Base-by-base conservation (phyloP, 2,113 vertebrate species). In the Asarcornis scutulata region DNA sequence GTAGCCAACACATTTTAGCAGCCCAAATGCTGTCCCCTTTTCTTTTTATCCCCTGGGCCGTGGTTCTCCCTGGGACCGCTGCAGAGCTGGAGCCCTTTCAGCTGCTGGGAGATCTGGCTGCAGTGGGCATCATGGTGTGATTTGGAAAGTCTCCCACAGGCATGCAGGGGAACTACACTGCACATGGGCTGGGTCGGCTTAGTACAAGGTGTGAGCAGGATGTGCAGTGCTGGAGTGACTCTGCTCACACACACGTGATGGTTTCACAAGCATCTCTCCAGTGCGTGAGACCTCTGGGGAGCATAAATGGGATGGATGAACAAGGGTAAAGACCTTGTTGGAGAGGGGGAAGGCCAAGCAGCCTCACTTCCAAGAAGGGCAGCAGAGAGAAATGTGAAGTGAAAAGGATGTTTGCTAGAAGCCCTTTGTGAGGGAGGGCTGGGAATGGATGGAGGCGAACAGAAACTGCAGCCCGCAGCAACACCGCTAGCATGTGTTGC, bases 391-490 rank as follows among this genome's bases (percentile, higher is more conserved):
- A 69, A 50, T 0, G 2, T 9, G 31, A 86, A 59, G 31, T 40
- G 48, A 63, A 42, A 55, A 71, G 31, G 5, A 9, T 10, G 3
- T 88, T 86, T 82, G 4, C 52, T 63, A 42, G 62, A n/a, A 85
- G 27, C 4, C 4, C 4, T 31, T 36, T 20, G 68, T 0, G 0
- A 81, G 38, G n/a, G 11, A 83, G 34, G 53, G 80, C 68, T 3
- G 5, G 60, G 62, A 59, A 23, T 0, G 20, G 38, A 55, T 0
- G 1, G 71, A 82, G 55, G 21, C 29, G 73, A 72, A n/a, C 18
- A 0, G 1, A 40, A 80, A 42, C 1, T 0, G 56, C 59, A 62
- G 66, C 55, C 74, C 46, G 63, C 50, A 88, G 72, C 2, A 2
- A 27, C 31, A 38, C 13, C 7, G 31, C 60, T n/a, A 77, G 55